Percentiles rank a stretch among this genome's conserved stretches.
These are phyloP conservation scores for Pseudomugil gertrudae DNA, from an alignment of 2,797 vertebrate genomes.

Conservation along the genomic window DNA sequence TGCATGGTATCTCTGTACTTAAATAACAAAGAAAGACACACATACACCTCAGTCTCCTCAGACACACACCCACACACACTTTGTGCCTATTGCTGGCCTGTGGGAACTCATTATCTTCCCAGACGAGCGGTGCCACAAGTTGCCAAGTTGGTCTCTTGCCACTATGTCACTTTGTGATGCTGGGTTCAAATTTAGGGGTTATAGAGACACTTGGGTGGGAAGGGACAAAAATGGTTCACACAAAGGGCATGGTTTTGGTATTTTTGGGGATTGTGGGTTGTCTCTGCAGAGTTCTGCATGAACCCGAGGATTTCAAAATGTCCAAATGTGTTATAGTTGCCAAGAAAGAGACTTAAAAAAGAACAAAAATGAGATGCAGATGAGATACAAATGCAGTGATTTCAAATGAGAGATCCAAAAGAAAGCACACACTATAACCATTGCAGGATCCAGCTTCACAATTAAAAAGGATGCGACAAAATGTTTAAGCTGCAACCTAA, in stretches of 20 bases:
- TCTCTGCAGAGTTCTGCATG: conserved; percentile 5
- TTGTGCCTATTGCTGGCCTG: conserved; percentile 56
- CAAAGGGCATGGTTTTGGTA: conserved; percentile 4
- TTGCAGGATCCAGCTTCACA: too few species aligned
- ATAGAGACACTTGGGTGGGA: conserved; percentile 30
- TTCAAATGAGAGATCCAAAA: not conserved
- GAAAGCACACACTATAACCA: not conserved
- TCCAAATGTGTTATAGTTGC: not conserved
- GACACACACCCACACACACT: conserved; percentile 12
- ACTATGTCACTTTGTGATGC: conserved; percentile 56
- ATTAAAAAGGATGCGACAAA: too few species aligned
- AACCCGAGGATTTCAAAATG: not conserved
- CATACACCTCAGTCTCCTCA: conserved; percentile 33
- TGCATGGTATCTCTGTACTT: conserved; percentile 49
- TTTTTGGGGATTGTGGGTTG: not conserved
- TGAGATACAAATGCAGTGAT: not conserved
- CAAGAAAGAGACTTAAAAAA: not conserved
- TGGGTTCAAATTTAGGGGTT: conserved; percentile 21
- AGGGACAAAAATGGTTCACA: conserved; percentile 13
- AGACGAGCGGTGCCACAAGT: conserved; percentile 63
- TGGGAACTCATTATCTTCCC: conserved; percentile 84
- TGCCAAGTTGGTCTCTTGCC: conserved; percentile 61
- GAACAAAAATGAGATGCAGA: not conserved
- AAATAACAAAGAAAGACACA: conserved; percentile 61
- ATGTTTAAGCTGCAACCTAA: not conserved